Evolutionary conservation across 2,888 invertebrate species (phyloP).

Genomic region (Seladonia tumulorum): DNA sequence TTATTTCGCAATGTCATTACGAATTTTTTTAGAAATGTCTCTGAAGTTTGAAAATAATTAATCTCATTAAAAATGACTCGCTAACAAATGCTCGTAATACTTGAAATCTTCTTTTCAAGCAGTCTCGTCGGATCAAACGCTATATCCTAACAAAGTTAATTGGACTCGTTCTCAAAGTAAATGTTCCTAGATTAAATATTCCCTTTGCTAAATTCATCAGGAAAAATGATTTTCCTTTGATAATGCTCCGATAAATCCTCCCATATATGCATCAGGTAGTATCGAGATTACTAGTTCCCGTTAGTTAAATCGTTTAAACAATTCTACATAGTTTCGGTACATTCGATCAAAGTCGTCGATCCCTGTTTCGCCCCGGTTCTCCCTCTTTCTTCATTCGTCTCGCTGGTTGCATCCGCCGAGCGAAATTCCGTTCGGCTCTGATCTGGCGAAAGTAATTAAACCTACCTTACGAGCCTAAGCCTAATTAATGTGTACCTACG

Average conservation of each 20-base stretch:
- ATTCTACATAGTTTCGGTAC: conserved; percentile 1
- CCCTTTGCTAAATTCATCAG: neutral
- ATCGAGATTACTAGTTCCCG: neutral
- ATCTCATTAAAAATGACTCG: neutral
- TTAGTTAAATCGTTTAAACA: conserved; percentile 5
- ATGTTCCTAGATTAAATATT: neutral
- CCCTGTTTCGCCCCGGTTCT: conserved; percentile 31
- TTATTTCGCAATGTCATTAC: neutral
- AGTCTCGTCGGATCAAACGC: neutral
- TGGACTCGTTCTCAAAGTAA: neutral
- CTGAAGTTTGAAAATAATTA: neutral
- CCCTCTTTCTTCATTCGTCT: conserved; percentile 49
- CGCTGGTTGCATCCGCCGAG: conserved; percentile 55
- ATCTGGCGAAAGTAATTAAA: conserved; percentile 83
- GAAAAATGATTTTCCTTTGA: neutral
- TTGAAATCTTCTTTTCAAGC: neutral
- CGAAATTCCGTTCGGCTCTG: conserved; percentile 74
- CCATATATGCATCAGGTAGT: neutral
- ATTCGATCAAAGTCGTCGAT: conserved; percentile 17
- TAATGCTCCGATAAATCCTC: neutral
- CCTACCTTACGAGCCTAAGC: conserved; percentile 80
- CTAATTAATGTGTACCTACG: conserved; percentile 82
- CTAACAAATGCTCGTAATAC: neutral
- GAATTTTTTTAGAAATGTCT: neutral
- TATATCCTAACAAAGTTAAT: neutral